Conservation (phyloP, 2,113 vertebrate species). For the Salvator merianae region DNA sequence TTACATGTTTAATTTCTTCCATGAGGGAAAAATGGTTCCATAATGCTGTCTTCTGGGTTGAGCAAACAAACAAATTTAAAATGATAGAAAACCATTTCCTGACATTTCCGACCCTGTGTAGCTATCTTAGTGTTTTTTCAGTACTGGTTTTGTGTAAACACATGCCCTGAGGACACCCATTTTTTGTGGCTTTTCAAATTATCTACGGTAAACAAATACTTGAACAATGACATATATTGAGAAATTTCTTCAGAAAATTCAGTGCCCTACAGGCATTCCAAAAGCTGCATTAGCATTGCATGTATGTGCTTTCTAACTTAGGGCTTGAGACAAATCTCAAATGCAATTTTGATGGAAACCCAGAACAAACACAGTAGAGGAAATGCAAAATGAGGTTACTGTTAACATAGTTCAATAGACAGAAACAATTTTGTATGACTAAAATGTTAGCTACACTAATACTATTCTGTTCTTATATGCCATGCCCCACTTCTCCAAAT, state of each 20-base stretch:
- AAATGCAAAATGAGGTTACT: constrained; percentile 1
- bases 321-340: background rate
- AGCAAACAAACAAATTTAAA: background rate
- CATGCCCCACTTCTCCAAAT: background rate
- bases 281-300: constrained; percentile 4
- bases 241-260: constrained; percentile 21
- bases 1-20: background rate
- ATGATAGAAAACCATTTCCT: background rate
- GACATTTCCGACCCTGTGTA: background rate
- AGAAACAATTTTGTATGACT: background rate
- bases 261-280: constrained; percentile 16
- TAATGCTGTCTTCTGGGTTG: background rate
- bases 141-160: background rate
- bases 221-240: constrained; percentile 36
- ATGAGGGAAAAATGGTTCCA: background rate
- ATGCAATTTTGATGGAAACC: constrained; percentile 5
- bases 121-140: background rate
- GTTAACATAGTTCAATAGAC: background rate
- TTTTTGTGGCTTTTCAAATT: constrained; percentile 37
- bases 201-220: constrained; percentile 45
- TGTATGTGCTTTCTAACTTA: constrained; percentile 15
- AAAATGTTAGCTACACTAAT: background rate
- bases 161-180: constrained; percentile 10
- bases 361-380: background rate
- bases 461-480: background rate